Base-by-base conservation (phyloP, 2,888 invertebrate species). In the Yponomeuta sedellus region DNA sequence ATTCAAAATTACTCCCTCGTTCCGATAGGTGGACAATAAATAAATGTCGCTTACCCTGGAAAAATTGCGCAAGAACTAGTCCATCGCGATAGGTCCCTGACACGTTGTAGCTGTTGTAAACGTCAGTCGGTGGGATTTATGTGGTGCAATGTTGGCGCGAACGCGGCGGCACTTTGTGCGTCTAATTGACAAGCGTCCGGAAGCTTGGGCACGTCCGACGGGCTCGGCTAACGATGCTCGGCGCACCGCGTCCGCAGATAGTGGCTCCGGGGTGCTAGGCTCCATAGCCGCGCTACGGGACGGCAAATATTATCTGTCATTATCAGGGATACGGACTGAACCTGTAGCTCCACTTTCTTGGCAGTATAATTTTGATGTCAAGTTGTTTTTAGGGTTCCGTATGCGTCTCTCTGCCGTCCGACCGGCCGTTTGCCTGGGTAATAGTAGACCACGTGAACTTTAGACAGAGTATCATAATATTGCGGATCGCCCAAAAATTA, bases 121-220 rank as follows among this genome's bases (percentile, higher is more conserved):
- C 64, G 64, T 64, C 57, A n/a, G 16, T 34, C 12, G 19, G 39
- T n/a, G 20, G 52, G 65, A 65, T 58, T 65, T 64, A 64, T 28
- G 78, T 80, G 76, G 78, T 82, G 80, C 78, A 74, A 76, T 78
- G 78, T 75, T 76, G 72, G 74, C 68, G 68, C 74, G 34, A 8
- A 5, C 34, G 66, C 75, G 77, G 77, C 77, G 77, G 79, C 77
- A 77, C 79, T 80, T 81, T 80, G 79, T 80, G 77, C 78, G 77
- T 81, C 78, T 87, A 86, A 88, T 87, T 87, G 86, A 87, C 86
- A 83, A 84, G 80, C 77, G 77, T 77, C 80, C 78, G 78, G 80
- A 77, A 81, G 75, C 74, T 72, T 77, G 74, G 74, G 70, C 72
- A 73, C 71, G 74, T 79, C 76, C 78, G 78, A 78, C 66, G 67